Conservation (phyloP, 2,888 invertebrate species). For the Drosophila subquinaria region DNA sequence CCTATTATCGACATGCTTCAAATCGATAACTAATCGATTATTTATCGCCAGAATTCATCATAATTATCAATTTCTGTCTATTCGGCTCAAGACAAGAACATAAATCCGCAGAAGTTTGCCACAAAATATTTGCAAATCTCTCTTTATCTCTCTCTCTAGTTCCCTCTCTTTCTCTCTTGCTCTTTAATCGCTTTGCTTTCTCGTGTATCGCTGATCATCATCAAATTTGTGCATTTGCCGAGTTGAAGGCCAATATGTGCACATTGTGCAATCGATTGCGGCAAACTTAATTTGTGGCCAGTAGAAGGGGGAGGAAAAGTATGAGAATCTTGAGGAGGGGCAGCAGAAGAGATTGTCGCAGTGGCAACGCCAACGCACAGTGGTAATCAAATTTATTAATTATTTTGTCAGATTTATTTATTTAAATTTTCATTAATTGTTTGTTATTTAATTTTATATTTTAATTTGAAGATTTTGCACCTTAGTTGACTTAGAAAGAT, state of each 20-base stretch:
- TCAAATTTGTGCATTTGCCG: slow-evolving; percentile 53
- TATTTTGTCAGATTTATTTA: too few species aligned
- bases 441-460: too few species aligned
- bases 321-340: not conserved
- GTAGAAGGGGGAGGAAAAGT: slow-evolving; percentile 1
- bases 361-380: slow-evolving; percentile 31
- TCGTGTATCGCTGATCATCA: slow-evolving; percentile 28
- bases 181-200: not conserved
- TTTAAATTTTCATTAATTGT: too few species aligned
- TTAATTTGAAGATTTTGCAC: too few species aligned
- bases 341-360: slow-evolving; percentile 41
- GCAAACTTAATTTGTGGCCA: slow-evolving; percentile 64
- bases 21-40: not conserved
- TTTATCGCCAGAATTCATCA: not conserved
- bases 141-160: not conserved
- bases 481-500: too few species aligned
- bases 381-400: too few species aligned
- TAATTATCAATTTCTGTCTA: slow-evolving; percentile 1
- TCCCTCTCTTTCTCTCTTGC: not conserved
- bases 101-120: not conserved
- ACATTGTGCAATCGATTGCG: slow-evolving; percentile 59
- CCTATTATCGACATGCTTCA: not conserved
- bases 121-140: not conserved
- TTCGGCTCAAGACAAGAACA: not conserved
- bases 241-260: slow-evolving; percentile 51